These are phyloP conservation scores for Takifugu ocellatus DNA, from an alignment of 2,797 vertebrate species.

Conservation along the genomic window DNA sequence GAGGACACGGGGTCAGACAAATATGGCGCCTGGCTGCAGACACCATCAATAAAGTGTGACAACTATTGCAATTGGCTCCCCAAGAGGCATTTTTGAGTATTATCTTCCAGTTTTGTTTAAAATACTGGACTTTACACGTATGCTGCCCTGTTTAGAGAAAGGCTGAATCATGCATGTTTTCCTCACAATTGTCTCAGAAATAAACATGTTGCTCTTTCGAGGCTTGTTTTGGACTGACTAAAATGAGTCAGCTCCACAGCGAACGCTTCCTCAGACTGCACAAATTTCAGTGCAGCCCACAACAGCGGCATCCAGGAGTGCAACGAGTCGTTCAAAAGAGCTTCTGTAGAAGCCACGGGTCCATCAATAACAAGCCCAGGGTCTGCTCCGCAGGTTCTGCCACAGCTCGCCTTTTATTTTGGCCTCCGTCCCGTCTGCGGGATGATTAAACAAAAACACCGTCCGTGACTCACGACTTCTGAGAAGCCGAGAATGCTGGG, in stretches of 20 bases:
- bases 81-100: too few relatives aligned
- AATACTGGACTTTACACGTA: too few relatives aligned
- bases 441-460: too few relatives aligned
- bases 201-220: constrained; percentile 2
- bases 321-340: constrained; percentile 32
- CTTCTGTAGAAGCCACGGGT: constrained; percentile 22
- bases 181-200: background rate
- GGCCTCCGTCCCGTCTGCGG: too few relatives aligned
- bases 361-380: constrained; percentile 30
- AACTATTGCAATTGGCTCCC: too few relatives aligned
- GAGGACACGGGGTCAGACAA: constrained; percentile 20
- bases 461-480: too few relatives aligned
- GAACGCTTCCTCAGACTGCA: too few relatives aligned
- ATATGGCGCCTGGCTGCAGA: background rate
- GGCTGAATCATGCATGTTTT: background rate
- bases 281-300: background rate
- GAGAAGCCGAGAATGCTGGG: background rate
- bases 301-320: constrained; percentile 13
- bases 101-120: too few relatives aligned
- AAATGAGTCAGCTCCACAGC: constrained; percentile 14
- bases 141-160: too few relatives aligned
- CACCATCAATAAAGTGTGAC: too few relatives aligned
- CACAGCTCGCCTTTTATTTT: constrained; percentile 12
- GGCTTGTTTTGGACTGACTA: constrained; percentile 1
- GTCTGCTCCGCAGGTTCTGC: constrained; percentile 19